Percentiles rank a stretch among this genome's conserved stretches.
Evolutionary conservation across 2,113 vertebrate genomes (phyloP).

Genomic region (Tenrec ecaudatus): DNA sequence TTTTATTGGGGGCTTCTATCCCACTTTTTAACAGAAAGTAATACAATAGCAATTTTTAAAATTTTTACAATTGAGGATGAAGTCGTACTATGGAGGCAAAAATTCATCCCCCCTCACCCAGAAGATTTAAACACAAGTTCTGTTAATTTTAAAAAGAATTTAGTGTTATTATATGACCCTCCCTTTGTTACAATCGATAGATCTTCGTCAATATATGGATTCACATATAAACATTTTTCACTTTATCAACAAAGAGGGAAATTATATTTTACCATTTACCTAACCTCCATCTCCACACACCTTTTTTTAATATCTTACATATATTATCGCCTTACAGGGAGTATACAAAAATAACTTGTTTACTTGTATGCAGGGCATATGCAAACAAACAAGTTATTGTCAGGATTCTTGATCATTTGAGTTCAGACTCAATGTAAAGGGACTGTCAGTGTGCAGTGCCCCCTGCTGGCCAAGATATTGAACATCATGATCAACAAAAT

Average conservation of each 20-base stretch:
- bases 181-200: not conserved
- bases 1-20: too few species aligned
- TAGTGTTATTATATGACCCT: not conserved
- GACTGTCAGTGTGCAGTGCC: conserved; percentile 78
- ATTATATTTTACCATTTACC: not conserved
- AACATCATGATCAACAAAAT: not conserved
- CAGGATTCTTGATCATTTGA: not conserved
- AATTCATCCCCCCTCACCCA: not conserved
- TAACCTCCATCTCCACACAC: not conserved
- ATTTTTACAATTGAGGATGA: conserved; percentile 5
- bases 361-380: too few species aligned
- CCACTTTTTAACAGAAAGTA: not conserved
- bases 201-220: not conserved
- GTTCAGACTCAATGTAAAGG: not conserved
- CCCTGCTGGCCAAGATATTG: conserved; percentile 70
- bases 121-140: not conserved
- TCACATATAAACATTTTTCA: not conserved
- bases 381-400: too few species aligned
- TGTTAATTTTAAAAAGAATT: not conserved
- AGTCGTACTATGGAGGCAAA: conserved; percentile 3
- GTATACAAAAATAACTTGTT: too few species aligned
- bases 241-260: conserved; percentile 1
- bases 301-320: not conserved
- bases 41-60: not conserved
- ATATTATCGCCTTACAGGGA: not conserved